A percentile compares a stretch with the other conserved stretches of the same genome.
Conservation (phyloP, 2,888 invertebrate genomes). For the Horisme vitalbata region DNA sequence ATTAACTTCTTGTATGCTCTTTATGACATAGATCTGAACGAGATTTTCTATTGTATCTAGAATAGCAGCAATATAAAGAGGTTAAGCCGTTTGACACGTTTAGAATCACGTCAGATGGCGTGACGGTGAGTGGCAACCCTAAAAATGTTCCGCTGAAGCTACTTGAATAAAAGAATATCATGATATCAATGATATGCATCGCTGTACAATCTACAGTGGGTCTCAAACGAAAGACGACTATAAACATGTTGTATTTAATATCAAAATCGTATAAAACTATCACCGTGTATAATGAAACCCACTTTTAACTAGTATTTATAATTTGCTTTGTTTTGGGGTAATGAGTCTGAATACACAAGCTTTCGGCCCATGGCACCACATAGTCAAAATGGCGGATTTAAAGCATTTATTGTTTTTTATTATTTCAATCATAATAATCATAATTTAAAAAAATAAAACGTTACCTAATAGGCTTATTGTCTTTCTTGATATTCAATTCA, state of each 20-base stretch:
- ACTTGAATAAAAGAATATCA: slow-evolving; percentile 29
- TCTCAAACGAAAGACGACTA: slow-evolving; percentile 25
- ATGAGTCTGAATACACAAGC: not conserved
- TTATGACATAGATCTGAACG: too few relatives aligned
- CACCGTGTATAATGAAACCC: slow-evolving; percentile 23
- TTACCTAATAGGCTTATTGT: too few relatives aligned
- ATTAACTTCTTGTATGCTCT: too few relatives aligned
- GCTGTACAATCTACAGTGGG: slow-evolving; percentile 24
- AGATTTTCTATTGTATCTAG: too few relatives aligned
- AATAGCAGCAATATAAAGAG: too few relatives aligned
- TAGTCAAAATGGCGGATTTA: slow-evolving; percentile 7
- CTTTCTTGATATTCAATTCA: too few relatives aligned
- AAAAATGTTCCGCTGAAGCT: too few relatives aligned
- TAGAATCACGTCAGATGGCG: too few relatives aligned
- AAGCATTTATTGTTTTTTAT: slow-evolving; percentile 3
- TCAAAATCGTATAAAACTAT: slow-evolving; percentile 39
- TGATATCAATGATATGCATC: slow-evolving; percentile 33
- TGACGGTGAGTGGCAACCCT: too few relatives aligned
- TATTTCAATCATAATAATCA: too few relatives aligned
- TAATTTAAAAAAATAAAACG: too few relatives aligned
- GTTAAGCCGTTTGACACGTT: too few relatives aligned
- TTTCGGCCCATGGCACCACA: slow-evolving; percentile 1
- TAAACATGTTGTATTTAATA: slow-evolving; percentile 30
- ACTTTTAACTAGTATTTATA: slow-evolving; percentile 14
- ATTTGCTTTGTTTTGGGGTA: slow-evolving; percentile 26